Base-by-base conservation (phyloP, 2,113 vertebrate species). In the Chionomys nivalis region DNA sequence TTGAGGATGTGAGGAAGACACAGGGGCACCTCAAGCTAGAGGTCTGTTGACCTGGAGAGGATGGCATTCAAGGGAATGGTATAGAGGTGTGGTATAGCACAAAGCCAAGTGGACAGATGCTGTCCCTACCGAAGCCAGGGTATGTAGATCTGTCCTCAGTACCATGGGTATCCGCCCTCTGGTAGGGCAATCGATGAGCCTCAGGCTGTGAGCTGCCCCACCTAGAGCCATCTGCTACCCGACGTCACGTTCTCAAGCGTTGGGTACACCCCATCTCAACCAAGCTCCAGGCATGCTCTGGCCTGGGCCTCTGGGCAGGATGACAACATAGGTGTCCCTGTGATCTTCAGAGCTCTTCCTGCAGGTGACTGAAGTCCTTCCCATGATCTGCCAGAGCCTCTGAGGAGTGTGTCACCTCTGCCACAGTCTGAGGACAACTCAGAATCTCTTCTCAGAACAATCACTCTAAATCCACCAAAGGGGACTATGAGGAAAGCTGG, bases 121-220 rank as follows among this genome's bases (percentile, higher is more conserved):
- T 26, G 16, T n/a, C 36, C 31, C 11, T 17, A 1, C 36, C 79
- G 77, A 4, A 16, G 47, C 47, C 79, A n/a, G 44, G 52, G 3
- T 19, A 14, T 17, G 5, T 24, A 77, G 87, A n/a, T 26, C 13
- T 78, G 76, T 5, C 23, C 61, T 47, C 19, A 7, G 39, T 39
- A 73, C 33, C 63, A 33, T 75, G 52, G n/a, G 23, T 9, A 2
- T 0, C 33, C 7, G 24, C 39, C 4, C 9, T 26, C 4, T 47
- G 2, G 33, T 36, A 49, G 12, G 11, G 23, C 5, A 3, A 42
- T 36, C 1, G 21, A 14, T 42, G 5, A 17, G 63, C 47, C 42
- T 1, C 17, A 47, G 58, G n/a, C 72, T 19, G 73, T 3, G 49
- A 76, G 39, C 33, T 2, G 0, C 28, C 39, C 75, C 14, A 2